phyloP scores from a whole-genome alignment of 2,113 vertebrate genomes.

The Microcebus tavaratra region DNA sequence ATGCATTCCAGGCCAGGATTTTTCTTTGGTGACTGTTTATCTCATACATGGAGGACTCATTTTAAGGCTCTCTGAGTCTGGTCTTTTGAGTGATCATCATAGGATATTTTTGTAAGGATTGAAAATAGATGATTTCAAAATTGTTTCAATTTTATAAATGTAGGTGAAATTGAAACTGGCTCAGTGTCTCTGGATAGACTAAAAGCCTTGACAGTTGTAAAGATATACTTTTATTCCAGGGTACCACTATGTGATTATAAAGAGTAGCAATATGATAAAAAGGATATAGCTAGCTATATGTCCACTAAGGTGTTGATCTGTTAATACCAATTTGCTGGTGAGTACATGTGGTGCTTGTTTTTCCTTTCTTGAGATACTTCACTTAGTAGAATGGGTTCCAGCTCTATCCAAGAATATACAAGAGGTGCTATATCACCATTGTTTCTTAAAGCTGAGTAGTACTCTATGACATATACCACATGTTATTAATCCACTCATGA shows the following conservation, averaged over 20 bases:
- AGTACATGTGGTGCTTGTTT: too few relatives aligned
- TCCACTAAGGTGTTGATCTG: too few relatives aligned
- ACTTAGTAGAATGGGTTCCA: too few relatives aligned
- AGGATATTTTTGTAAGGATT: neutral
- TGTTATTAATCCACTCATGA: too few relatives aligned
- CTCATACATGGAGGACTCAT: conserved; percentile 55
- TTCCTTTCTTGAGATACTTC: too few relatives aligned
- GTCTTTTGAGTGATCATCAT: neutral
- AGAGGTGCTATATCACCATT: too few relatives aligned
- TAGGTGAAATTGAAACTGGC: neutral
- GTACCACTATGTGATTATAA: neutral
- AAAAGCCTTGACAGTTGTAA: neutral
- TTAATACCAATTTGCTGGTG: too few relatives aligned
- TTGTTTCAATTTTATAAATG: conserved; percentile 31
- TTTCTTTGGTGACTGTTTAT: conserved; percentile 48
- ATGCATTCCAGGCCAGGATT: neutral
- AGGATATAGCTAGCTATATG: neutral
- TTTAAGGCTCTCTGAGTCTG: conserved; percentile 1
- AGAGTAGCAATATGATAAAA: neutral
- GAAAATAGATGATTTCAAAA: conserved; percentile 30
- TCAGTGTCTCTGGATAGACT: neutral
- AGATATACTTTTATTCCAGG: neutral
- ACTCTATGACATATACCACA: too few relatives aligned
- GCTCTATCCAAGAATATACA: too few relatives aligned
- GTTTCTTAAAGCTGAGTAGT: too few relatives aligned